Percentiles rank a stretch among this genome's conserved stretches.
Evolutionary conservation across 2,888 invertebrate species (phyloP).

Genomic region (Apantesis nais): DNA sequence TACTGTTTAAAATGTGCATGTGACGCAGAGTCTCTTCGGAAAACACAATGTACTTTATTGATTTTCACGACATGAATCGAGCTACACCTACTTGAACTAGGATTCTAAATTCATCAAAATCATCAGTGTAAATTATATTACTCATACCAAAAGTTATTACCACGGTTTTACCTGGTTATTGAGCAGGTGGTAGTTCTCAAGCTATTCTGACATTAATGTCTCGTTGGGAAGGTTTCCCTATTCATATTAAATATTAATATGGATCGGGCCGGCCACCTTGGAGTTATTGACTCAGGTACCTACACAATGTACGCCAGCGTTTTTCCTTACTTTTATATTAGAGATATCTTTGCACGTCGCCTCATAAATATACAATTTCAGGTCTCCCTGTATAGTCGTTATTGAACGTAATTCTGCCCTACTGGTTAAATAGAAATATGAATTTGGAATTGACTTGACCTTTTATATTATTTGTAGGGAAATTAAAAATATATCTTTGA

Average conservation of each 20-base stretch:
- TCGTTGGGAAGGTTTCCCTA: slow-evolving; percentile 63
- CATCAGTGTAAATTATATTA: too few relatives aligned
- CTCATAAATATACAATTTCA: slow-evolving; percentile 14
- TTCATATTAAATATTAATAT: slow-evolving; percentile 71
- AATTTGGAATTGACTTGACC: not conserved
- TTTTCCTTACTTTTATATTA: slow-evolving; percentile 29
- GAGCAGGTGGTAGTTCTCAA: slow-evolving; percentile 69
- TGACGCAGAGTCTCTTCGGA: too few relatives aligned
- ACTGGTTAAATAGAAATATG: not conserved
- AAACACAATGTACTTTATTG: too few relatives aligned
- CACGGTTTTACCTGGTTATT: slow-evolving; percentile 22
- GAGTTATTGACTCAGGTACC: slow-evolving; percentile 42
- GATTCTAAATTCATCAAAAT: too few relatives aligned
- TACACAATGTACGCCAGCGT: slow-evolving; percentile 29
- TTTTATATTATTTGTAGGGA: not conserved
- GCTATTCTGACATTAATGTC: slow-evolving; percentile 63
- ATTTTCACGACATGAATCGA: too few relatives aligned
- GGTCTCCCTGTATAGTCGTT: not conserved
- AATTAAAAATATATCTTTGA: not conserved
- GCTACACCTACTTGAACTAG: too few relatives aligned
- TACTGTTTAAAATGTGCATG: too few relatives aligned
- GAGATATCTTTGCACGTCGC: slow-evolving; percentile 21
- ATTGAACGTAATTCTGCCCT: not conserved
- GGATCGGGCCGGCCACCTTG: slow-evolving; percentile 46
- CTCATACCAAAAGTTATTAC: slow-evolving; percentile 21